Base-by-base conservation (phyloP, 1,140 invertebrate genomes). In the Ceratosolen solmsi region DNA sequence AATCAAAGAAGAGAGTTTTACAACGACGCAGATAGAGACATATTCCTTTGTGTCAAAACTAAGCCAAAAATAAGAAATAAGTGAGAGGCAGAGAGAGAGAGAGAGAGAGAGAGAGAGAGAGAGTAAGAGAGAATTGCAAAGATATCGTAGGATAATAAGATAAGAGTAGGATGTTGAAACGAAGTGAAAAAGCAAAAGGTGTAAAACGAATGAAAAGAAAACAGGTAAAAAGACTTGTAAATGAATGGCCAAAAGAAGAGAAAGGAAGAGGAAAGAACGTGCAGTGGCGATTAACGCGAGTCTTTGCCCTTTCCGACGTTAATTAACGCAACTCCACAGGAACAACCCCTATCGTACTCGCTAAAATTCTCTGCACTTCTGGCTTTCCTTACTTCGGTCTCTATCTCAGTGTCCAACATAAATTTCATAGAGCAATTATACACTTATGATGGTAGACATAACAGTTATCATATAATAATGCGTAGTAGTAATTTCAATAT, bases 231-330 rank as follows among this genome's bases (percentile, higher is more conserved):
- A 49, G n/a, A 30, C 0, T 46, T 49, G 68, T 22, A 25, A 46
- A 71, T 17, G 9, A 68, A 77, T 49, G 22, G 25, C 3, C 41
- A 11, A 33, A 22, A 56, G 51, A 27, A 73, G 71, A 20, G 9
- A 60, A n/a, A 30, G 38, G 38, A 11, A 33, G 27, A 30, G 41
- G 25, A 30, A 13, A 33, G 54, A 38, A 9, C 49, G 76, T 25
- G 65, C n/a, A n/a, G 5, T 58, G 74, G n/a, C 56, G 56, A 76
- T 17, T 74, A 56, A 74, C 54, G 74, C 15, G 36, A 76, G 30
- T 78, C 30, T 68, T 68, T 27, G 46, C 46, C 75, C 30, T 70
- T 79, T 72, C 54, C 68, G 68, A 79, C 49, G 78, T 72, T 79
- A 79, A 79, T 79, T 79, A 79, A 79, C 78, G 77, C 11, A 51